phyloP scores from a whole-genome alignment of 2,113 vertebrate genomes.

The Rhinolophus sinicus region DNA sequence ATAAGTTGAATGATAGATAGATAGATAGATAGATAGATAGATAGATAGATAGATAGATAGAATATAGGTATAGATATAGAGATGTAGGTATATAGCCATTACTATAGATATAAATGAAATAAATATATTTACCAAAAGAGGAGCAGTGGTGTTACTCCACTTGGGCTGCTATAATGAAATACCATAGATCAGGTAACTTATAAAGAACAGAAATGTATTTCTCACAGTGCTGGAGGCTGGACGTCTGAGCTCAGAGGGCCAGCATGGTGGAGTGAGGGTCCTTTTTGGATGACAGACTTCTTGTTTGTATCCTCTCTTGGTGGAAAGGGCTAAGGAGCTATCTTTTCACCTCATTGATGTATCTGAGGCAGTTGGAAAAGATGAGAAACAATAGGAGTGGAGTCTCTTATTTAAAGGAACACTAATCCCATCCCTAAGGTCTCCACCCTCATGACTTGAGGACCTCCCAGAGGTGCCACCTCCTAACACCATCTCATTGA shows the following conservation, averaged over 20 bases:
- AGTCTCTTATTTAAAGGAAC: not conserved
- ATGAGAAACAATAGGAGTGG: not conserved
- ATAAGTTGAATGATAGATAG: too few relatives aligned
- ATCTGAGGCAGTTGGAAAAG: not conserved
- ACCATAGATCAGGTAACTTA: not conserved
- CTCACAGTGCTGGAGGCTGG: not conserved
- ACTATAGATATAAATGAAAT: not conserved
- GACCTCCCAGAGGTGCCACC: not conserved
- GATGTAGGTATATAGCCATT: not conserved
- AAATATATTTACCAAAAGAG: not conserved
- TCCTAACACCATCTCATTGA: not conserved
- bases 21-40: not conserved
- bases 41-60: not conserved
- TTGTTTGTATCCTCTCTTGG: not conserved
- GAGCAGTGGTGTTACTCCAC: not conserved
- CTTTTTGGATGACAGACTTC: not conserved
- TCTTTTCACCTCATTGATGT: constrained; percentile 11
- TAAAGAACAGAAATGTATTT: not conserved
- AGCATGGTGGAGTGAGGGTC: not conserved
- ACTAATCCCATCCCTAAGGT: not conserved
- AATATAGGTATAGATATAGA: not conserved
- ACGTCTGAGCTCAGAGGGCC: not conserved
- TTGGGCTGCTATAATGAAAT: not conserved
- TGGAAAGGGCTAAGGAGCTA: not conserved
- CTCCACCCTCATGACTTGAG: not conserved